A percentile compares a stretch with the other conserved stretches of the same genome.
phyloP scores from a whole-genome alignment of 1,140 invertebrate genomes.

The Pogonomyrmex californicus region DNA sequence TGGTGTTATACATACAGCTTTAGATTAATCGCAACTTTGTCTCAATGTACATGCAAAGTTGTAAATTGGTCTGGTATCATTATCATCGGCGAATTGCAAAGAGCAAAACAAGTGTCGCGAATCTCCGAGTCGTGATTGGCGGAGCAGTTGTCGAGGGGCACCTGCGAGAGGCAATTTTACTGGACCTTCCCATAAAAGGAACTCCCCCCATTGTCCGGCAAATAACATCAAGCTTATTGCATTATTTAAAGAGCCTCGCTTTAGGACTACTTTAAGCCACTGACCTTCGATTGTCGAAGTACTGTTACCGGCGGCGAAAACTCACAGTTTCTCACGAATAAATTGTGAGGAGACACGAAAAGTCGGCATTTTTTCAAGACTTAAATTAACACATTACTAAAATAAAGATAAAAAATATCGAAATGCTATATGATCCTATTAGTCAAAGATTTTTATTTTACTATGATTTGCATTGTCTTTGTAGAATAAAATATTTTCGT shows the following conservation, averaged over 20 bases:
- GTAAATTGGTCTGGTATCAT: constrained; percentile 25
- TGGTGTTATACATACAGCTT: neutral
- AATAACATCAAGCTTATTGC: constrained; percentile 86
- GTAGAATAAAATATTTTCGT: neutral
- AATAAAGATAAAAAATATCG: neutral
- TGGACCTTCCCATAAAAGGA: constrained; percentile 78
- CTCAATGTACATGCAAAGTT: constrained; percentile 24
- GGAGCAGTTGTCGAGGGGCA: constrained; percentile 62
- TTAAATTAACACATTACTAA: neutral
- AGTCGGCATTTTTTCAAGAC: constrained; percentile 20
- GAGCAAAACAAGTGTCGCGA: constrained; percentile 32
- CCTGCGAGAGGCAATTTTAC: constrained; percentile 77
- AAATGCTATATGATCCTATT: neutral
- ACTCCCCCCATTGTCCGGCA: constrained; percentile 81
- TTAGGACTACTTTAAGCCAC: constrained; percentile 78
- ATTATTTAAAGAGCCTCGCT: constrained; percentile 86
- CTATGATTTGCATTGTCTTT: neutral
- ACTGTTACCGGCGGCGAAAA: constrained; percentile 46
- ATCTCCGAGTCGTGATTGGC: constrained; percentile 65
- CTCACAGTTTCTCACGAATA: constrained; percentile 34
- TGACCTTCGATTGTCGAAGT: constrained; percentile 68
- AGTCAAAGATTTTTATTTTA: neutral
- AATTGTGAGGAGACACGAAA: neutral
- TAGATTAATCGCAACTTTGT: constrained; percentile 4
- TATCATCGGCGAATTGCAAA: constrained; percentile 30